A percentile compares a stretch with the other conserved stretches of the same genome.
Evolutionary conservation across 2,113 vertebrate species (phyloP).

Genomic region (Gila orcuttii): DNA sequence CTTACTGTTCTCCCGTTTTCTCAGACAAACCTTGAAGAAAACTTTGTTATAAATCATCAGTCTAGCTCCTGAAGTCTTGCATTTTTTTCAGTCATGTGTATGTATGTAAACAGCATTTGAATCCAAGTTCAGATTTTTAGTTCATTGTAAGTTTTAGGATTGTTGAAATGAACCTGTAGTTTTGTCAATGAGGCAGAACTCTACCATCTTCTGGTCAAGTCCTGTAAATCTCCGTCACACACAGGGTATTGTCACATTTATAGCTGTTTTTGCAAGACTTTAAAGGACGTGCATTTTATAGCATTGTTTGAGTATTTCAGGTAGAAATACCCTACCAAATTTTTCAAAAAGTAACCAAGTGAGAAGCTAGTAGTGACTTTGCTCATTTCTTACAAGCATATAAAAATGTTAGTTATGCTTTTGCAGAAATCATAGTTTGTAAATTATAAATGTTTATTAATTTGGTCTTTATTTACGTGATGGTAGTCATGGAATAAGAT

Average conservation of each 20-base stretch:
- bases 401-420: background rate
- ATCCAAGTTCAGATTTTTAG: background rate
- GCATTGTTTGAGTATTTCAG: background rate
- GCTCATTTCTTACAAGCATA: background rate
- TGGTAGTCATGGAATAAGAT: background rate
- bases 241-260: background rate
- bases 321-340: background rate
- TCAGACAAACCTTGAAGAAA: background rate
- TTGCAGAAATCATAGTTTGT: background rate
- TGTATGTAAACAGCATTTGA: background rate
- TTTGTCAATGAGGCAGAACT: slow-evolving; percentile 2
- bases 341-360: background rate
- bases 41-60: background rate
- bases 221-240: background rate
- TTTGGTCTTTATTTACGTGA: background rate
- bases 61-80: background rate
- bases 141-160: background rate
- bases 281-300: background rate
- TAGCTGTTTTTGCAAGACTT: background rate
- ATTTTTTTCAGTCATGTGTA: background rate
- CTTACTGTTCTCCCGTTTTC: background rate
- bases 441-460: background rate
- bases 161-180: background rate
- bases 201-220: slow-evolving; percentile 67
- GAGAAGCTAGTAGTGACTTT: background rate